Evolutionary conservation across 2,797 vertebrate genomes (phyloP).

Genomic region (Argyrosomus regius): DNA sequence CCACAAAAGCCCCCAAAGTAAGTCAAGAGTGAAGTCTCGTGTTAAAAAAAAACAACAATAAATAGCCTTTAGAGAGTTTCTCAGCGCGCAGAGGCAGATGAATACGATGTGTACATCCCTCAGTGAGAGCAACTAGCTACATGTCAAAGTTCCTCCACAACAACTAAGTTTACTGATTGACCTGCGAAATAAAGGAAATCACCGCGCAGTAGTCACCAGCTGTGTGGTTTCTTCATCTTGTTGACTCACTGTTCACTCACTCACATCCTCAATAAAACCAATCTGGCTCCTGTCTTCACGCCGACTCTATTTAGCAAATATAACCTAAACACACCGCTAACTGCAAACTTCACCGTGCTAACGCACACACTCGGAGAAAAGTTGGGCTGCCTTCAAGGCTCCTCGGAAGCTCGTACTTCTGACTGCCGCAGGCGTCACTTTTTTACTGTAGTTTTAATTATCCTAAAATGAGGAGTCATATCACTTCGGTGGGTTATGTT

Average conservation of each 20-base stretch:
- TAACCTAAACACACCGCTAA: fast-evolving
- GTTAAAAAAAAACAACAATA: no score
- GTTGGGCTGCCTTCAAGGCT: conserved; percentile 41
- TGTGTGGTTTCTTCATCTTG: conserved; percentile 42
- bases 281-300: fast-evolving
- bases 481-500: neutral
- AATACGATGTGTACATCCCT: conserved; percentile 11
- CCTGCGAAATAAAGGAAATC: conserved; percentile 67
- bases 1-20: neutral
- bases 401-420: neutral
- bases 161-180: conserved; percentile 21
- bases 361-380: neutral
- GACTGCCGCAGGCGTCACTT: fast-evolving
- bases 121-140: conserved; percentile 26
- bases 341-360: neutral
- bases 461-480: neutral
- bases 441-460: neutral
- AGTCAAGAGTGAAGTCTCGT: neutral
- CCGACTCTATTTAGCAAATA: fast-evolving
- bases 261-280: conserved; percentile 36
- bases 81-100: neutral
- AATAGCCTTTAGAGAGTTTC: neutral
- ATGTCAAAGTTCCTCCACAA: conserved; percentile 53
- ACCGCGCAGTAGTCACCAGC: conserved; percentile 62
- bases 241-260: conserved; percentile 49